phyloP scores from a whole-genome alignment of 2,797 vertebrate species.

The Tangara arthus region DNA sequence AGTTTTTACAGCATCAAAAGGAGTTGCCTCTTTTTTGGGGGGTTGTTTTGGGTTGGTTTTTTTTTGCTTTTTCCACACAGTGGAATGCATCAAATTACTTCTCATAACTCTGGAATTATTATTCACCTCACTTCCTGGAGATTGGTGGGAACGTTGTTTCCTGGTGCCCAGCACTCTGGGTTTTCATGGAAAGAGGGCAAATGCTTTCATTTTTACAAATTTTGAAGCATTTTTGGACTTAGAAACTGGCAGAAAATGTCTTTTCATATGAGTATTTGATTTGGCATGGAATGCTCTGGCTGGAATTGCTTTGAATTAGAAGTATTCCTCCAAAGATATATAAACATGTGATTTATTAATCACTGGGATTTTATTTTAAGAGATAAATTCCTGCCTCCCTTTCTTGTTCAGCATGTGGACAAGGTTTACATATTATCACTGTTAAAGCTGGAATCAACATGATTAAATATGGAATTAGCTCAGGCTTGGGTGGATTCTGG shows the following conservation, averaged over 20 bases:
- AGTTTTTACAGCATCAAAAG: background rate
- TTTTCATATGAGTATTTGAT: slow-evolving; percentile 64
- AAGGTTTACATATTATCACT: slow-evolving; percentile 34
- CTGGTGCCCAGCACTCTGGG: background rate
- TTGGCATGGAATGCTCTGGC: slow-evolving; percentile 54
- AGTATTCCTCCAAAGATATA: slow-evolving; percentile 59
- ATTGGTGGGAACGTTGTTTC: slow-evolving; percentile 34
- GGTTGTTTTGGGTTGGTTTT: background rate
- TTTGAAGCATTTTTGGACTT: slow-evolving; percentile 47
- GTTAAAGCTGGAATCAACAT: slow-evolving; percentile 46
- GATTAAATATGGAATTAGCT: slow-evolving; percentile 56
- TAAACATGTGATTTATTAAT: slow-evolving; percentile 73
- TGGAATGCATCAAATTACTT: background rate
- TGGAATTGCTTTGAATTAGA: slow-evolving; percentile 59
- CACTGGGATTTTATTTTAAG: slow-evolving; percentile 60
- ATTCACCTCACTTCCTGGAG: slow-evolving; percentile 35
- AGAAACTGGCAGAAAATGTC: slow-evolving; percentile 48
- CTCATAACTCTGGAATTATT: slow-evolving; percentile 1
- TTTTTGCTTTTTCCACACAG: background rate
- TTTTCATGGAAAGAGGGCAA: slow-evolving; percentile 48
- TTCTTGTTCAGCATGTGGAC: slow-evolving; percentile 49
- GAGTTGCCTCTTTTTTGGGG: background rate
- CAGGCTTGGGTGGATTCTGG: slow-evolving; percentile 33
- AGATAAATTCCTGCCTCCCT: slow-evolving; percentile 43
- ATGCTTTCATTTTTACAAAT: slow-evolving; percentile 45